These are phyloP conservation scores for Drosophila borborema DNA, from an alignment of 2,888 invertebrate genomes.

Conservation along the genomic window DNA sequence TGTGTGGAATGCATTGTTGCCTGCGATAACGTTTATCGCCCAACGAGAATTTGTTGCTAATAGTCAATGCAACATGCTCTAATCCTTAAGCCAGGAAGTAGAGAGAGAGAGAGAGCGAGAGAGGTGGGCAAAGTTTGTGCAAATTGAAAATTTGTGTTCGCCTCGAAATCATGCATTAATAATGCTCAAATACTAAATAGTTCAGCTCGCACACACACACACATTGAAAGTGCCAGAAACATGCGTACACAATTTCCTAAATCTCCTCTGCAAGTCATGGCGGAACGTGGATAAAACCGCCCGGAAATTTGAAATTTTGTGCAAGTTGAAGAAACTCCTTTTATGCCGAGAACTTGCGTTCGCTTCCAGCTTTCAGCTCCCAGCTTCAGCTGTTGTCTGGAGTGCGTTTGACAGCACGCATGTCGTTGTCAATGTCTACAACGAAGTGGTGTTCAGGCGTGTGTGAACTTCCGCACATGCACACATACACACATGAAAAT, in stretches of 20 bases:
- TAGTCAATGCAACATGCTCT: slow-evolving; percentile 54
- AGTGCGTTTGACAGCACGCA: slow-evolving; percentile 69
- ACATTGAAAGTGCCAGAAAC: slow-evolving; percentile 66
- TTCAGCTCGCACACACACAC: slow-evolving; percentile 42
- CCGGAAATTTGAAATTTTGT: slow-evolving; percentile 78
- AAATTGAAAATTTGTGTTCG: slow-evolving; percentile 76
- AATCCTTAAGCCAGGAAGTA: slow-evolving; percentile 33
- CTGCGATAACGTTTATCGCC: slow-evolving; percentile 60
- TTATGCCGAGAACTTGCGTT: not conserved
- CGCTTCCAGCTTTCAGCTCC: not conserved
- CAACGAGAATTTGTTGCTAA: slow-evolving; percentile 46
- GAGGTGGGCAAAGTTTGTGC: slow-evolving; percentile 24
- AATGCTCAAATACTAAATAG: slow-evolving; percentile 72
- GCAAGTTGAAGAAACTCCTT: slow-evolving; percentile 49
- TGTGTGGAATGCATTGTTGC: slow-evolving; percentile 31
- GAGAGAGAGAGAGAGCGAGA: not conserved
- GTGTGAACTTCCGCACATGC: slow-evolving; percentile 79
- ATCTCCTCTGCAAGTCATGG: slow-evolving; percentile 41
- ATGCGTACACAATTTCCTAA: slow-evolving; percentile 78
- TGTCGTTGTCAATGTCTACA: slow-evolving; percentile 40
- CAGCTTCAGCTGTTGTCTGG: slow-evolving; percentile 5
- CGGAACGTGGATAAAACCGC: slow-evolving; percentile 32
- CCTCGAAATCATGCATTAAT: slow-evolving; percentile 73
- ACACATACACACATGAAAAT: slow-evolving; percentile 33
- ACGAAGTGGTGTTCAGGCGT: slow-evolving; percentile 71